Conservation (phyloP, 2,888 invertebrate species). For the Neelides folsomi region DNA sequence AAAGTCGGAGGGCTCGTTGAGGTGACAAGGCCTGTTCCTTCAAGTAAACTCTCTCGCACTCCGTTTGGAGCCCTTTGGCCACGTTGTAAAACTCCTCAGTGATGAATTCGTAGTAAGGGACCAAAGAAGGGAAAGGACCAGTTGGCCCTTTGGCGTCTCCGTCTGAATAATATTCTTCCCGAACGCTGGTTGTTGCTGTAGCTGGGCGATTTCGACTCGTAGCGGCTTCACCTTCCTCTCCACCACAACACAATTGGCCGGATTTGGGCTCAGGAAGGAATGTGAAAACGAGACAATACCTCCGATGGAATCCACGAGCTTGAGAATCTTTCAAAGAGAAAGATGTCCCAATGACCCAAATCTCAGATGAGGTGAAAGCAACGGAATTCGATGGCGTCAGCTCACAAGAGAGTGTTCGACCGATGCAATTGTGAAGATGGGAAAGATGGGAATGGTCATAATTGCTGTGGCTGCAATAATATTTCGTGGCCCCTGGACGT, state of each 20-base stretch:
- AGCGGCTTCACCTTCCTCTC: slow-evolving; percentile 9
- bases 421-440: slow-evolving; percentile 32
- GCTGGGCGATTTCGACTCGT: slow-evolving; percentile 4
- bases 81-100: slow-evolving; percentile 33
- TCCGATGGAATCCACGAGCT: slow-evolving; percentile 26
- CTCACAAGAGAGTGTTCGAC: slow-evolving; percentile 31
- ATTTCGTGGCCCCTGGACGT: slow-evolving; percentile 26
- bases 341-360: slow-evolving; percentile 33
- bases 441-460: slow-evolving; percentile 33
- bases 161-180: slow-evolving; percentile 30
- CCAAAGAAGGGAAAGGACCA: slow-evolving; percentile 28
- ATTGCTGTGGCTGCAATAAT: slow-evolving; percentile 30
- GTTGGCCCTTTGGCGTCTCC: slow-evolving; percentile 29
- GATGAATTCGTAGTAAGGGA: slow-evolving; percentile 33
- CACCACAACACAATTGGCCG: slow-evolving; percentile 15
- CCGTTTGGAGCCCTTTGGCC: slow-evolving; percentile 27
- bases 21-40: slow-evolving; percentile 32
- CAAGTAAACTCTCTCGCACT: slow-evolving; percentile 32
- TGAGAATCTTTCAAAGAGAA: slow-evolving; percentile 31
- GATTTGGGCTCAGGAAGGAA: slow-evolving; percentile 29
- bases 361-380: slow-evolving; percentile 31
- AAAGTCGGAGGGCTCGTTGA: slow-evolving; percentile 26
- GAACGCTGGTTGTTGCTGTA: slow-evolving; percentile 3
- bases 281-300: slow-evolving; percentile 31
- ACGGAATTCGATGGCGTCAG: slow-evolving; percentile 32